Percentiles rank a stretch among this genome's conserved stretches.
These are phyloP conservation scores for Volucella inanis DNA, from an alignment of 2,888 invertebrate species.

Conservation along the genomic window DNA sequence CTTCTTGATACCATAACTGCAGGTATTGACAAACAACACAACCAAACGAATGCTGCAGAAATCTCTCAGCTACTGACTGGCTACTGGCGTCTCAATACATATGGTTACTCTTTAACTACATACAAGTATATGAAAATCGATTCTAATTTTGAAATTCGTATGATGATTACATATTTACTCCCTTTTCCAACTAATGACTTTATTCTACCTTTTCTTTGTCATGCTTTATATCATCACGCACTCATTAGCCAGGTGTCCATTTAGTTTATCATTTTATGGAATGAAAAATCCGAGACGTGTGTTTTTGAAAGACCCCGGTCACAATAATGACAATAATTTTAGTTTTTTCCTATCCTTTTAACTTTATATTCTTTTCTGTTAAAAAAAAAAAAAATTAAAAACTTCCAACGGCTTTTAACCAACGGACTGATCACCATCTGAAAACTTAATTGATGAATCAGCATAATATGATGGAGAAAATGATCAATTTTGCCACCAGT, in stretches of 20 bases:
- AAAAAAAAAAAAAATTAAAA: neutral
- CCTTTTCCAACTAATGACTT: conserved; percentile 10
- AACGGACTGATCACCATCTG: conserved; percentile 34
- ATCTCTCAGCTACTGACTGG: too few species aligned
- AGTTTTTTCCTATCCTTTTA: conserved; percentile 9
- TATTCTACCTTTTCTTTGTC: conserved; percentile 33
- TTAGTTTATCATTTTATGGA: conserved; percentile 9
- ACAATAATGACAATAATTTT: conserved; percentile 29
- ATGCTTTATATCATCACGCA: conserved; percentile 27
- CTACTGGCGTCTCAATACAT: too few species aligned
- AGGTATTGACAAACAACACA: too few species aligned
- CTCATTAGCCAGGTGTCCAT: conserved; percentile 61
- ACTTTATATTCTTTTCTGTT: neutral
- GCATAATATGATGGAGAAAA: conserved; percentile 26
- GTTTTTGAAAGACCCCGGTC: conserved; percentile 15
- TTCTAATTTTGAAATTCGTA: too few species aligned
- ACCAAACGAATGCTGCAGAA: too few species aligned
- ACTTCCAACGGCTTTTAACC: neutral
- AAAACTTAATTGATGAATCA: conserved; percentile 64
- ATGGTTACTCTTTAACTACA: too few species aligned
- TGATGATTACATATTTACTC: neutral
- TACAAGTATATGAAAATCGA: too few species aligned
- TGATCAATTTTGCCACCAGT: conserved; percentile 50
- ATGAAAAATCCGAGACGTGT: conserved; percentile 23
- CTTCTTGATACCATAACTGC: too few species aligned